phyloP scores from a whole-genome alignment of 2,113 vertebrate species.

The Montifringilla adamsi region DNA sequence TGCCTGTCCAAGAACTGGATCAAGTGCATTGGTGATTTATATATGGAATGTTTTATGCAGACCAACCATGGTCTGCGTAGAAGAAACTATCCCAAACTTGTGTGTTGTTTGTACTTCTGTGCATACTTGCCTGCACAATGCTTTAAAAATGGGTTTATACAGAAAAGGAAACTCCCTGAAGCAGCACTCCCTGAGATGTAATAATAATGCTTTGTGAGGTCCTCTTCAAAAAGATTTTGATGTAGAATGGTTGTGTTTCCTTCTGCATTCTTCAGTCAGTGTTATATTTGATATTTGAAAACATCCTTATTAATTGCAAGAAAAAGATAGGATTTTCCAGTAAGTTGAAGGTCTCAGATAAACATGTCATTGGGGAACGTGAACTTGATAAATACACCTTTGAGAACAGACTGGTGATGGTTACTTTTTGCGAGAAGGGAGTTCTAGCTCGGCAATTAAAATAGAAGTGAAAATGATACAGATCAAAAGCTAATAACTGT shows the following conservation, averaged over 20 bases:
- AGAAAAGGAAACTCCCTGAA: not conserved
- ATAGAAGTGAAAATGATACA: not conserved
- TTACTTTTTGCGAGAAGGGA: not conserved
- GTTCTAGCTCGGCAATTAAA: not conserved
- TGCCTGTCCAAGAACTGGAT: not conserved
- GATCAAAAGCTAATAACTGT: not conserved
- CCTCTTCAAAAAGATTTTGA: not conserved
- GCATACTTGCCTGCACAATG: not conserved
- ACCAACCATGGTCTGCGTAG: not conserved
- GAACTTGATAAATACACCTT: not conserved
- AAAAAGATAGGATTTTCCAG: not conserved
- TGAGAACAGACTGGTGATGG: not conserved
- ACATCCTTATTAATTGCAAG: not conserved
- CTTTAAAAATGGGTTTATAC: not conserved
- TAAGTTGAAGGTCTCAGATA: not conserved
- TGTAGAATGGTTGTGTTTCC: not conserved
- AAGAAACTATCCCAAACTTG: not conserved
- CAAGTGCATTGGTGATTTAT: not conserved
- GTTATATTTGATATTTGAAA: not conserved
- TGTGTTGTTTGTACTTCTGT: not conserved
- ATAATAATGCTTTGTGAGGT: not conserved
- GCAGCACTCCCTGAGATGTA: not conserved
- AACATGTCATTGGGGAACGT: not conserved
- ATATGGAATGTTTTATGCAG: not conserved
- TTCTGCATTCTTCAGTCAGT: not conserved